Percentiles rank a stretch among this genome's conserved stretches.
Conservation (phyloP, 2,797 vertebrate species). For the Chloroceryle amazona region DNA sequence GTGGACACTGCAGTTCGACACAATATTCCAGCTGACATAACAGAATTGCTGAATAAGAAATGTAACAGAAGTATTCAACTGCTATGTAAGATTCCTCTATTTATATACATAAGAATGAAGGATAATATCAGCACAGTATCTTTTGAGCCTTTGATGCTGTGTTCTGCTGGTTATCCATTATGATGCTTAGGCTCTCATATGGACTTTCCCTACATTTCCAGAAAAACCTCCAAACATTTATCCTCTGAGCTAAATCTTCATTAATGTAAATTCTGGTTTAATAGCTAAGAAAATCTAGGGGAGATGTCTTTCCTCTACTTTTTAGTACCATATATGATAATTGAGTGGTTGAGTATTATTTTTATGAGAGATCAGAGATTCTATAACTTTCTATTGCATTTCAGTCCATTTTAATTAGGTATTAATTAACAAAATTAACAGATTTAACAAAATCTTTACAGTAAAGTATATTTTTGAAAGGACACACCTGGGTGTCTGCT, state of each 20-base stretch:
- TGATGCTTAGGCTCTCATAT: neutral
- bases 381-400: neutral
- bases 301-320: neutral
- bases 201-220: neutral
- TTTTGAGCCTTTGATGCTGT: neutral
- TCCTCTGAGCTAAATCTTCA: neutral
- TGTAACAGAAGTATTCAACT: neutral
- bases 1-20: neutral
- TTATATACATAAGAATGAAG: neutral
- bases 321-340: neutral
- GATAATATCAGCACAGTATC: neutral
- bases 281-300: neutral
- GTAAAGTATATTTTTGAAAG: neutral
- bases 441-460: neutral
- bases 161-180: neutral
- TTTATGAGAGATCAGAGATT: neutral
- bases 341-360: neutral
- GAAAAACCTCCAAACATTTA: neutral
- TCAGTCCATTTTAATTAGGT: neutral
- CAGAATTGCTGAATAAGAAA: neutral
- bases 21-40: neutral
- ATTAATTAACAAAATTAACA: no score
- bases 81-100: neutral
- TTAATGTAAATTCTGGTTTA: neutral
- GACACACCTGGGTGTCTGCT: slow-evolving; percentile 85